Evolutionary conservation across 35 echinoderm and acorn worm species (phyloP), one percentile per base, ranked within the genome.

Genomic region (Hemicentrotus pulcherrimus): DNA sequence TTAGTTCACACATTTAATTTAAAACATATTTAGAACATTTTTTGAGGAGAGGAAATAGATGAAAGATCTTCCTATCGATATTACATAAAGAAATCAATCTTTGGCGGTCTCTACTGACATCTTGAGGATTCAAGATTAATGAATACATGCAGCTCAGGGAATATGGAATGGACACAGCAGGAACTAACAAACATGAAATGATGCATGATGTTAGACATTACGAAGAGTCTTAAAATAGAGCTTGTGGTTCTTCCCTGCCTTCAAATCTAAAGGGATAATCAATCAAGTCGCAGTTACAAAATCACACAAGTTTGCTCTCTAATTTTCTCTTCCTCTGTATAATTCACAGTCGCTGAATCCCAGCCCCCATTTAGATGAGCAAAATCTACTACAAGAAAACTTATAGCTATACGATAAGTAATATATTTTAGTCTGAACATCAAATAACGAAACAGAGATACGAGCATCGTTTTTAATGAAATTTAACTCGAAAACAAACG

Each of bases 281-380:
- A 78, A 78, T 78, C 65, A 78, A 78, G 65, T 22, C 7, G 65
- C 24, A 78, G 65, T 28, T 78, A 78, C 65, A 22, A 78, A 78
- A 78, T 78, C 65, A 28, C 65, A 78, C 65, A n/a, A 78, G 65
- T 78, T 78, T 78, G 19, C 65, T 78, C 65, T 78, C 65, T 78
- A 78, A 78, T 78, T 78, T 78, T 78, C 65, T 28, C 65, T 78
- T 78, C 65, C 65, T 78, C 65, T 28, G 65, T 78, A 78, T 59
- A 59, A 14, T 10, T 78, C 28, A 28, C 65, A n/a, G n/a, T 14
- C 19, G 24, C 65, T 18, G 18, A 78, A 78, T 78, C 28, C 16
- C 5, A 59, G 52, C 16, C 11, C 10, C 11, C 11, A 59, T 59
- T 59, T 16, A 59, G 52, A 59, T 16, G 16, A 59, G 52, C 52